phyloP scores from a whole-genome alignment of 2,888 invertebrate genomes.

The Halictus quadricinctus region DNA sequence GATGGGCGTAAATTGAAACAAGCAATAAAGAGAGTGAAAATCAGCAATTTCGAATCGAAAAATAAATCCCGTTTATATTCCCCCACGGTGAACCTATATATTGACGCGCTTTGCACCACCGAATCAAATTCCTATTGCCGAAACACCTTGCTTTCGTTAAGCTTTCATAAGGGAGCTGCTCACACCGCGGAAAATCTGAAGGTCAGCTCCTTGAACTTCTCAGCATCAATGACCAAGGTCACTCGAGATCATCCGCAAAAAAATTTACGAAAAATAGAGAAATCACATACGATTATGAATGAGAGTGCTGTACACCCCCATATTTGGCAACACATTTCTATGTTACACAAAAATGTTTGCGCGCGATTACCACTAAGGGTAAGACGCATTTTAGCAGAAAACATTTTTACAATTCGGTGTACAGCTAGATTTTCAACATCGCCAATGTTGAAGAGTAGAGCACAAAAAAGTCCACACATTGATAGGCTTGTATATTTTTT shows the following conservation, averaged over 20 bases:
- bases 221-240: not conserved
- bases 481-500: too few relatives aligned
- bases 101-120: not conserved
- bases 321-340: too few relatives aligned
- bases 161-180: not conserved
- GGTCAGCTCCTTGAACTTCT: not conserved
- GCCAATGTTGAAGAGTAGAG: too few relatives aligned
- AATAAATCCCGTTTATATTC: not conserved
- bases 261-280: too few relatives aligned
- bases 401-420: too few relatives aligned
- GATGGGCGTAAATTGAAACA: not conserved
- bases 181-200: not conserved
- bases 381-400: too few relatives aligned
- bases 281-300: too few relatives aligned
- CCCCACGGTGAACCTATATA: not conserved
- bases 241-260: not conserved
- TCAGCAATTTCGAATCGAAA: constrained; percentile 9
- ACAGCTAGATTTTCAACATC: too few relatives aligned
- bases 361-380: too few relatives aligned
- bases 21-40: not conserved
- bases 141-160: not conserved
- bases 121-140: not conserved
- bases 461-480: too few relatives aligned
- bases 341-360: too few relatives aligned
- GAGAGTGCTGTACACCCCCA: too few relatives aligned